phyloP scores from a whole-genome alignment of 1,140 invertebrate species.

The Andrena cerasifolii region DNA sequence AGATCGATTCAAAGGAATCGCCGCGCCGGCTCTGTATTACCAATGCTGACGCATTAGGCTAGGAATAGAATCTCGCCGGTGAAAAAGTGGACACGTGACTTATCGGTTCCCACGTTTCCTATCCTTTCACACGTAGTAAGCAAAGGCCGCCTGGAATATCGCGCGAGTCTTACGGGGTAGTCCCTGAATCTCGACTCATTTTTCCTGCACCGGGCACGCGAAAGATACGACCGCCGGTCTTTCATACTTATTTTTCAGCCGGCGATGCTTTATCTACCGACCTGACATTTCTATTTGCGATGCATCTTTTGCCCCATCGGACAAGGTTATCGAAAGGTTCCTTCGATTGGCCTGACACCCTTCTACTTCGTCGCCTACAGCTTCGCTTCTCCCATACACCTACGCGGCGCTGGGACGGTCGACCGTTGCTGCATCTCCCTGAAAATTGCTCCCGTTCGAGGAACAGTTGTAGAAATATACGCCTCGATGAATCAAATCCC shows the following conservation, averaged over 20 bases:
- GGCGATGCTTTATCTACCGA: slow-evolving; percentile 26
- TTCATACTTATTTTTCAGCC: slow-evolving; percentile 14
- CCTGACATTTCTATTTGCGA: slow-evolving; percentile 35
- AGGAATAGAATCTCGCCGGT: background rate
- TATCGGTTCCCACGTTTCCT: background rate
- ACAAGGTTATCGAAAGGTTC: slow-evolving; percentile 2
- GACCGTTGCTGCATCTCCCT: slow-evolving; percentile 1
- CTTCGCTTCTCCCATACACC: background rate
- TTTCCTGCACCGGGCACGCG: background rate
- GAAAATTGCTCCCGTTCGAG: slow-evolving; percentile 4
- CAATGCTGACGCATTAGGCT: slow-evolving; percentile 1
- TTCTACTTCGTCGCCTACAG: slow-evolving; percentile 20
- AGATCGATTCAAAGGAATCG: background rate
- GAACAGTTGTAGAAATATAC: background rate
- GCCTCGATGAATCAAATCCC: slow-evolving; percentile 9
- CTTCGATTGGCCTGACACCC: slow-evolving; percentile 19
- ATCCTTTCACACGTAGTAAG: background rate
- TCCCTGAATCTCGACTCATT: slow-evolving; percentile 15
- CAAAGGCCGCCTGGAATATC: slow-evolving; percentile 5
- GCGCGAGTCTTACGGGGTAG: slow-evolving; percentile 14
- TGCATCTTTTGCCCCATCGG: slow-evolving; percentile 12
- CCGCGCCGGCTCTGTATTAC: slow-evolving; percentile 2
- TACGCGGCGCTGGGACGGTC: background rate
- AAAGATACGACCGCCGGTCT: background rate
- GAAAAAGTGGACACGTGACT: slow-evolving; percentile 23